Base-by-base conservation (phyloP, 2,113 vertebrate species). In the Zapus hudsonius region DNA sequence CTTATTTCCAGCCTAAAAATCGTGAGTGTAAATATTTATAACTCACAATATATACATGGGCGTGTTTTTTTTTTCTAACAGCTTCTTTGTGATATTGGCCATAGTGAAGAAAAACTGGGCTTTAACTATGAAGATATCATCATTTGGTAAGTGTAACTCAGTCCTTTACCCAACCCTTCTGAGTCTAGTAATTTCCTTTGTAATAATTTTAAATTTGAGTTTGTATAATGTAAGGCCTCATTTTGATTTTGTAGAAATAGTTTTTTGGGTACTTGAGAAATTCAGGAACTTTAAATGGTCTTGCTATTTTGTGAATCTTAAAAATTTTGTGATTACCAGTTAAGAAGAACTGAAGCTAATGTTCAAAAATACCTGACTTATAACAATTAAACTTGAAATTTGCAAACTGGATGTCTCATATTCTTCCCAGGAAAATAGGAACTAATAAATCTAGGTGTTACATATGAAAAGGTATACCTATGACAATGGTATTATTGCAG, bases 121-220 rank as follows among this genome's bases (percentile, higher is more conserved):
- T 99, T 99, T 98, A 99, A 99, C 5, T 99, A 99, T 95, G 99
- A 99, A 97, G 99, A 99, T 98, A 99, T 99, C 96, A 99, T 99
- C 95, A 98, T 99, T 98, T 99, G 99, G 99, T 99, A 98, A 99
- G 99, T 98, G 57, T 72, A 82, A 27, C 87, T 85, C 22, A 89
- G 3, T 96, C 25, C 5, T 15, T 19, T 89, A 29, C 55, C 22
- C 69, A 0, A 20, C 9, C 38, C 79, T 83, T 40, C 42, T 38
- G 61, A 73, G 90, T 75, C 91, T 76, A 87, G 31, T 63, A 44
- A 76, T 91, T 94, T 86, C 11, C 55, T 12, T 73, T 87, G 74
- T 89, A 72, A 15, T 67, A 59, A 90, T 85, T 88, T 86, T 83
- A 82, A 90, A 70, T 42, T 82, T 36, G 47, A 85, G 87, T 47